These are phyloP conservation scores for Ctenodactylus gundi DNA, from an alignment of 2,113 vertebrate genomes.

Conservation along the genomic window DNA sequence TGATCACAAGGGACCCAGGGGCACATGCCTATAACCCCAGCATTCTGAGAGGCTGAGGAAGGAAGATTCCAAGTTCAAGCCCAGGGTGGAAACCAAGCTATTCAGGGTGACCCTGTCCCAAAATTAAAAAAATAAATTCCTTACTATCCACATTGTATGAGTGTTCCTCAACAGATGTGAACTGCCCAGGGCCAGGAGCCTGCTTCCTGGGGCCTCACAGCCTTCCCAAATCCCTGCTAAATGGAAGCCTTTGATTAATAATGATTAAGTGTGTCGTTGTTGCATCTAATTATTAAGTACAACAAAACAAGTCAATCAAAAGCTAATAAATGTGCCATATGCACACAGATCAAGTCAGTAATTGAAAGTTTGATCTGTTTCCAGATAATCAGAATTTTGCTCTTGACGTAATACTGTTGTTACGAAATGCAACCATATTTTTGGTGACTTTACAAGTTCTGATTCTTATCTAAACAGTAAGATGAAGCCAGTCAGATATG, in stretches of 20 bases:
- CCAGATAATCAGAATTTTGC: background rate
- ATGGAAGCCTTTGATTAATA: background rate
- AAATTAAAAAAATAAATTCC: no score
- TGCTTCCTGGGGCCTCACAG: background rate
- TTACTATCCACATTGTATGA: no score
- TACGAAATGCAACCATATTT: background rate
- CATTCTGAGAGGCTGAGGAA: no score
- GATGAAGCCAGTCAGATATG: background rate
- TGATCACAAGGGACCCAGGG: no score
- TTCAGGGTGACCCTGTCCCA: no score
- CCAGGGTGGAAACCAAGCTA: no score
- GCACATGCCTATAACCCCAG: no score
- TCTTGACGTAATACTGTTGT: fast-evolving
- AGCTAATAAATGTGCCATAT: background rate
- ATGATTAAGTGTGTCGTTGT: background rate
- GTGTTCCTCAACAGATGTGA: background rate
- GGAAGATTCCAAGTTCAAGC: no score
- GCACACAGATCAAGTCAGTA: background rate
- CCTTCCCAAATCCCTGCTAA: background rate
- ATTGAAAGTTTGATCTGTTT: background rate
- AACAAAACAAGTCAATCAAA: background rate
- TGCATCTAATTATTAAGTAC: background rate
- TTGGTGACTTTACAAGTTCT: background rate
- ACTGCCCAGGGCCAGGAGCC: background rate
- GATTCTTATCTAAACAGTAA: background rate